Conservation (phyloP, 2,888 invertebrate species). For the Cryptocheilus praepositus region DNA sequence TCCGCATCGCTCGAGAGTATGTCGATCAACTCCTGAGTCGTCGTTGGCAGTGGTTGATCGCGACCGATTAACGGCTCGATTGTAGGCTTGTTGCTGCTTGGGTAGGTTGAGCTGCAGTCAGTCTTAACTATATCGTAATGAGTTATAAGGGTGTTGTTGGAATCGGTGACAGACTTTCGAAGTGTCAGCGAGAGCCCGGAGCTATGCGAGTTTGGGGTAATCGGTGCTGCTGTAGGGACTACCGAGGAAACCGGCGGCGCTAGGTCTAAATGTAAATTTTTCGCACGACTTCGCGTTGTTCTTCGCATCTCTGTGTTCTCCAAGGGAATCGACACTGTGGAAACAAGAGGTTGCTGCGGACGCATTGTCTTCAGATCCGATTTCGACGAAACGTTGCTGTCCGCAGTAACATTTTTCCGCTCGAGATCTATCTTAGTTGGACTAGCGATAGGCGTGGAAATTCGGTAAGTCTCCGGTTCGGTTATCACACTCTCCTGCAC, state of each 20-base stretch:
- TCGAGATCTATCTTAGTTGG: constrained; percentile 60
- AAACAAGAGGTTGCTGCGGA: constrained; percentile 57
- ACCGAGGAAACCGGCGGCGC: constrained; percentile 30
- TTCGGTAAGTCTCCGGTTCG: constrained; percentile 67
- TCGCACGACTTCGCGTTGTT: constrained; percentile 70
- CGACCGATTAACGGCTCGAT: constrained; percentile 65
- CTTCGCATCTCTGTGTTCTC: constrained; percentile 69
- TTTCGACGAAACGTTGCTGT: constrained; percentile 41
- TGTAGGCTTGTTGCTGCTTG: constrained; percentile 56
- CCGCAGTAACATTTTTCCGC: constrained; percentile 54
- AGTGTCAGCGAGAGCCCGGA: constrained; percentile 68
- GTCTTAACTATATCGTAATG: constrained; percentile 73
- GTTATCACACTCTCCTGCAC: constrained; percentile 53
- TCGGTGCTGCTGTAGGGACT: constrained; percentile 50
- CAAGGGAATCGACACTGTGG: constrained; percentile 65
- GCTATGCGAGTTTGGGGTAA: constrained; percentile 54
- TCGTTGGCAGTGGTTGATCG: constrained; percentile 69
- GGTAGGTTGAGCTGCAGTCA: constrained; percentile 65
- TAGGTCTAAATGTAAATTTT: constrained; percentile 65
- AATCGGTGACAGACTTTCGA: constrained; percentile 70
- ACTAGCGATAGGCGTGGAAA: constrained; percentile 62
- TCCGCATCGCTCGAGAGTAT: constrained; percentile 70
- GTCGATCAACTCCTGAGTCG: constrained; percentile 70
- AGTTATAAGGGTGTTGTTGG: constrained; percentile 70
- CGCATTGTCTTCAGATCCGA: constrained; percentile 46